Percentiles rank a stretch among this genome's conserved stretches.
Conservation (phyloP, 2,888 invertebrate species). For the Argyresthia albistria region DNA sequence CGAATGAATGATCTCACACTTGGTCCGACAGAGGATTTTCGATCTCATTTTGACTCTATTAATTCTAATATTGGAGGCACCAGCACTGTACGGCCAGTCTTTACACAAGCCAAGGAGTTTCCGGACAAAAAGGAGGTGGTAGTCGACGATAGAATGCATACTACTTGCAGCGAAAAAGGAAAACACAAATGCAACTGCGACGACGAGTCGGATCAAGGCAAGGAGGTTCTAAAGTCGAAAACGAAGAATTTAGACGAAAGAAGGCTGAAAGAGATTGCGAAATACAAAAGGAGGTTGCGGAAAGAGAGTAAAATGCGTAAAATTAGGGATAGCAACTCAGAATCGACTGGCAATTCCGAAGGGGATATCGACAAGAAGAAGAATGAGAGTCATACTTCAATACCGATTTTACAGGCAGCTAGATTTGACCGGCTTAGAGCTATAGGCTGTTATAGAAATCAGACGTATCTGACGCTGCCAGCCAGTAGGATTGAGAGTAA, state of each 20-base stretch:
- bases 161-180: constrained; percentile 80
- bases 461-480: constrained; percentile 56
- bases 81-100: constrained; percentile 16
- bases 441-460: constrained; percentile 59
- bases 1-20: constrained; percentile 61
- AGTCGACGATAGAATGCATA: constrained; percentile 81
- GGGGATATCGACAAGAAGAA: constrained; percentile 36
- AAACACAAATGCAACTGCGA: constrained; percentile 85
- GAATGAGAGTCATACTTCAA: constrained; percentile 46
- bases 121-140: constrained; percentile 24
- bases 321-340: constrained; percentile 51
- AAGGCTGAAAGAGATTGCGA: constrained; percentile 58
- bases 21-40: constrained; percentile 14
- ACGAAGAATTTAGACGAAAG: constrained; percentile 50
- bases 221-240: constrained; percentile 28
- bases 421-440: constrained; percentile 60
- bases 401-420: constrained; percentile 62
- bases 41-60: constrained; percentile 17
- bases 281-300: constrained; percentile 52
- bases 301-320: constrained; percentile 58
- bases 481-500: constrained; percentile 49
- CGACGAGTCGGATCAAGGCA: constrained; percentile 74
- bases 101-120: constrained; percentile 13
- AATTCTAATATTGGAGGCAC: constrained; percentile 32
- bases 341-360: constrained; percentile 27